phyloP scores from a whole-genome alignment of 2,888 invertebrate genomes.

The Hartigia nigra region DNA sequence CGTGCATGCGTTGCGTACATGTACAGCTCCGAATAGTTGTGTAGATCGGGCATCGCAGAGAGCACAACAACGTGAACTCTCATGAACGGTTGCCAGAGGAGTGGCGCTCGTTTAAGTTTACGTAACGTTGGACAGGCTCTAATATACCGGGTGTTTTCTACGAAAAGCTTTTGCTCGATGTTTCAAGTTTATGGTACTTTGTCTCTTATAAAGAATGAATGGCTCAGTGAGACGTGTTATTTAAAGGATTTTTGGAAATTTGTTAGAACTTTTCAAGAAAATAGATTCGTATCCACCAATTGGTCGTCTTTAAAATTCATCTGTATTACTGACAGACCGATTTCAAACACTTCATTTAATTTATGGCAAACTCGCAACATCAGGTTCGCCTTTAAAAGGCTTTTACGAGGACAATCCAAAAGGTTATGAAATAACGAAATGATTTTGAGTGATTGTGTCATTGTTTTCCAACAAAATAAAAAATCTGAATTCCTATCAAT shows the following conservation, averaged over 20 bases:
- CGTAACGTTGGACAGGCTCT: slow-evolving; percentile 21
- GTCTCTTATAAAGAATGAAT: not conserved
- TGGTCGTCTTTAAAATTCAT: not conserved
- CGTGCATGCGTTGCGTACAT: not conserved
- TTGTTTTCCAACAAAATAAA: not conserved
- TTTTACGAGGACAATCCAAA: not conserved
- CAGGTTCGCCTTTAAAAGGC: not conserved
- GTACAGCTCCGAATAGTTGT: not conserved
- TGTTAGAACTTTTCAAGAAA: not conserved
- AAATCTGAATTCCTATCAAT: not conserved
- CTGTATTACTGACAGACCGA: not conserved
- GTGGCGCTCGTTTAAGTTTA: slow-evolving; percentile 31
- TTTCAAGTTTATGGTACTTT: not conserved
- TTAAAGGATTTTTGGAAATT: not conserved
- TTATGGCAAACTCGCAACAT: not conserved
- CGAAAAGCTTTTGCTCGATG: not conserved
- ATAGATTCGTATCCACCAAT: too few species aligned
- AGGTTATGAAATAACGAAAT: not conserved
- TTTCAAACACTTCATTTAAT: not conserved
- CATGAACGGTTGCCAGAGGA: slow-evolving; percentile 28
- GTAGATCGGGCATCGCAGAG: slow-evolving; percentile 5
- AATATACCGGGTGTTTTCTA: slow-evolving; percentile 3
- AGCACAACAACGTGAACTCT: slow-evolving; percentile 25
- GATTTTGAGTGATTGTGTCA: not conserved
- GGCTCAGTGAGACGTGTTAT: not conserved